Evolutionary conservation across 2,113 vertebrate species (phyloP), one percentile per base, ranked within the genome.

Genomic region (Himantopus leucocephalus): DNA sequence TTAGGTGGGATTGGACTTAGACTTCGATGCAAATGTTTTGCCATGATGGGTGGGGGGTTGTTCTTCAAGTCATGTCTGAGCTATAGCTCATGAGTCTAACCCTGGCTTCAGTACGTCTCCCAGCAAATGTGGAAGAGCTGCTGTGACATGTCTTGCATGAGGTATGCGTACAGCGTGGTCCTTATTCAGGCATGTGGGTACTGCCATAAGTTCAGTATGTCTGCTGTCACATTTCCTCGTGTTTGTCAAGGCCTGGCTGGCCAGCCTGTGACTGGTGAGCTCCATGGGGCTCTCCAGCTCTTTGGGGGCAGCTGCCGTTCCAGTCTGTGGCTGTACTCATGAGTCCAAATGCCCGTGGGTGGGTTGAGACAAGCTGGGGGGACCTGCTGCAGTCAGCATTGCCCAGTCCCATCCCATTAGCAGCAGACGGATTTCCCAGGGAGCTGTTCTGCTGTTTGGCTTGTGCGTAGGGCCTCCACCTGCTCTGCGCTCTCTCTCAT

Each of bases 151-250:
- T n/a, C 37, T 5, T 5, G 56, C 30, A 1, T 2, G 47, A 35
- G 39, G 19, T 8, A 18, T 2, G 43, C 27, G 0, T 12, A 1
- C 55, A 18, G 12, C 0, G 0, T 13, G 50, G 29, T 14, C 50
- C 30, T 34, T 45, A 1, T 4, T 26, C 27, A 2, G 11, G 27
- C 34, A 4, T 2, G 4, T 0, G 0, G 11, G 20, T 30, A 29
- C 34, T n/a, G 26, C 75, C 3, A 0, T 30, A 68, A 41, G 8
- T 14, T 59, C 62, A 35, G 12, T 11, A 0, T 10, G 14, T 67
- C 76, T 1, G 1, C 32, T 18, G 12, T 14, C 35, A 4, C 1
- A 3, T 53, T 55, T 30, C 34, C 45, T 15, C 2, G 1, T 3
- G 35, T 26, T 45, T 1, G 0, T 35, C 35, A 2, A 4, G 37